Percentiles rank a stretch among this genome's conserved stretches.
phyloP scores from a whole-genome alignment of 2,113 vertebrate genomes.

The Phaethornis superciliosus region DNA sequence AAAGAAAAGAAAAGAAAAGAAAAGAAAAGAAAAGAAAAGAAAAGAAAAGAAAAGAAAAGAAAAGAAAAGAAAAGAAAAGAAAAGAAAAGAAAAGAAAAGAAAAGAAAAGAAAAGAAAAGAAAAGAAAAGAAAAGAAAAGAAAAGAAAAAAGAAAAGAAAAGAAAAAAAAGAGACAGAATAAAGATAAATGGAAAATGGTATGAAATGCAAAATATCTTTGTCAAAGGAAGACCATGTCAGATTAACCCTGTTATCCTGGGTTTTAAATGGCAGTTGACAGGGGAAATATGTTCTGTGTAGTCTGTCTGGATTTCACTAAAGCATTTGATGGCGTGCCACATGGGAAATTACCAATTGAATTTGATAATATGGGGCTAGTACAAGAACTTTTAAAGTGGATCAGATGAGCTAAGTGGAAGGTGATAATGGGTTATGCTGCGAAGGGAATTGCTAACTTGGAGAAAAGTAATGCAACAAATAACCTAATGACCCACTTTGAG shows the following conservation, averaged over 20 bases:
- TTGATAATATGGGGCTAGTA: conserved; percentile 40
- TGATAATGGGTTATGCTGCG: conserved; percentile 46
- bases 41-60: not conserved
- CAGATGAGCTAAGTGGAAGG: conserved; percentile 31
- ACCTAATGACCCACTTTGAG: conserved; percentile 6
- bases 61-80: not conserved
- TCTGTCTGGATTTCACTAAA: conserved; percentile 52
- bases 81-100: not conserved
- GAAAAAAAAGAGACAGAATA: not conserved
- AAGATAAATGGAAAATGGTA: not conserved
- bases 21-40: not conserved
- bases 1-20: not conserved
- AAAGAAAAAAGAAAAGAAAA: not conserved
- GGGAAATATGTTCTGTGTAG: conserved; percentile 39
- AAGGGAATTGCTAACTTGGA: conserved; percentile 17
- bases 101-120: fast-evolving
- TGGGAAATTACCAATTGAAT: conserved; percentile 51
- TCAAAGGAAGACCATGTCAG: not conserved
- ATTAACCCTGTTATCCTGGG: not conserved
- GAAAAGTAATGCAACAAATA: not conserved
- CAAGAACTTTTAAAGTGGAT: conserved; percentile 48
- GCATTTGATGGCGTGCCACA: conserved; percentile 34
- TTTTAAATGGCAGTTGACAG: conserved; percentile 45
- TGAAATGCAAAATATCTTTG: conserved; percentile 20
- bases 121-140: no score